phyloP scores from a whole-genome alignment of 2,797 vertebrate genomes.

The Pseudochirops corinnae region DNA sequence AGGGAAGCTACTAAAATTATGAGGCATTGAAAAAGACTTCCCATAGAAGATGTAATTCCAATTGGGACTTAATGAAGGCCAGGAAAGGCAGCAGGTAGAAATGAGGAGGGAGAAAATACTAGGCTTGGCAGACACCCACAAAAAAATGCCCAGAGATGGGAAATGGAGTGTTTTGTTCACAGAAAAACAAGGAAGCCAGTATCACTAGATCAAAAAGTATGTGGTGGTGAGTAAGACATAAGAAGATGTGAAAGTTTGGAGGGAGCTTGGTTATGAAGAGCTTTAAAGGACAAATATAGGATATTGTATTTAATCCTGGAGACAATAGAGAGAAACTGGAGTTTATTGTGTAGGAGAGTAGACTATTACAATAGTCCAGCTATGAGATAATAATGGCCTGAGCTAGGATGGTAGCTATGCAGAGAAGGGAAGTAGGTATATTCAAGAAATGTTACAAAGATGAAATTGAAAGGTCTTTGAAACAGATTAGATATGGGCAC shows the following conservation, averaged over 20 bases:
- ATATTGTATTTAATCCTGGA: not conserved
- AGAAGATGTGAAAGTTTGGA: not conserved
- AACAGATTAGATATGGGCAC: not conserved
- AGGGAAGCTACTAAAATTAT: not conserved
- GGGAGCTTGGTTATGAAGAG: not conserved
- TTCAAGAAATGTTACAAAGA: constrained; percentile 37
- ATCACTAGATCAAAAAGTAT: not conserved
- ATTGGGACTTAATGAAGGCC: not conserved
- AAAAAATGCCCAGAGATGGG: no score
- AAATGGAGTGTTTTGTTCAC: not conserved
- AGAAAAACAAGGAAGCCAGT: not conserved
- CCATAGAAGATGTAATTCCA: not conserved
- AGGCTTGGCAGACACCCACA: not conserved
- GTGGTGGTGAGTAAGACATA: not conserved
- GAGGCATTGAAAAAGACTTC: not conserved
- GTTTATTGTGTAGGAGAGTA: not conserved
- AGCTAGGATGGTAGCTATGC: not conserved
- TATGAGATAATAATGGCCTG: not conserved
- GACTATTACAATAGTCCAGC: not conserved
- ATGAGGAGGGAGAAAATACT: not conserved
- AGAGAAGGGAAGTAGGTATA: not conserved
- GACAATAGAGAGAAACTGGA: not conserved
- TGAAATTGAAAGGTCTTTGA: not conserved
- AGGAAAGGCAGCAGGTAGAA: not conserved
- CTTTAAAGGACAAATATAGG: not conserved